Evolutionary conservation across 2,113 vertebrate species (phyloP).

Genomic region (Microtus ochrogaster): DNA sequence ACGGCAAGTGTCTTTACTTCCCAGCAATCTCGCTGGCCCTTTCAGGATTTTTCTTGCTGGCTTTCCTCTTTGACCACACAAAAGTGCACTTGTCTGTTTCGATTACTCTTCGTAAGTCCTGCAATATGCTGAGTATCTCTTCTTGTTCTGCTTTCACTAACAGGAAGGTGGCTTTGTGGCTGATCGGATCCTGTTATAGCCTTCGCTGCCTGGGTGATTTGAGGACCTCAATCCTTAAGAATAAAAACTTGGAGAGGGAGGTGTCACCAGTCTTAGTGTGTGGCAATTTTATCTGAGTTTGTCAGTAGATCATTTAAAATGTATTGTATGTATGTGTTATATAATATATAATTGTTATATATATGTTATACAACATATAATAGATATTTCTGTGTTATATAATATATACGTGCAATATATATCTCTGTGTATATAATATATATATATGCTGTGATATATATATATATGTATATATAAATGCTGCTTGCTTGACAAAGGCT

Average conservation of each 20-base stretch:
- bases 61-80: background rate
- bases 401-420: background rate
- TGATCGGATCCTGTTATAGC: background rate
- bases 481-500: background rate
- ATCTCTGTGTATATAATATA: no score
- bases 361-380: background rate
- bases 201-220: background rate
- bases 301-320: background rate
- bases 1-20: background rate
- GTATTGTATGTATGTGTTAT: background rate
- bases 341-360: background rate
- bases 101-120: background rate
- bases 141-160: background rate
- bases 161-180: background rate
- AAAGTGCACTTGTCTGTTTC: conserved; percentile 2
- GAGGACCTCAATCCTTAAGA: background rate
- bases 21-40: no score
- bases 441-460: background rate
- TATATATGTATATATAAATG: background rate
- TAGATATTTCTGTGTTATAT: no score
- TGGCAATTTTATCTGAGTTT: background rate
- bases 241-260: background rate
- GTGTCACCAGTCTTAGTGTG: background rate
- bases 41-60: background rate
- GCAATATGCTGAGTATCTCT: background rate